Base-by-base conservation (phyloP, 2,113 vertebrate species). In the Crotalus horridus region DNA sequence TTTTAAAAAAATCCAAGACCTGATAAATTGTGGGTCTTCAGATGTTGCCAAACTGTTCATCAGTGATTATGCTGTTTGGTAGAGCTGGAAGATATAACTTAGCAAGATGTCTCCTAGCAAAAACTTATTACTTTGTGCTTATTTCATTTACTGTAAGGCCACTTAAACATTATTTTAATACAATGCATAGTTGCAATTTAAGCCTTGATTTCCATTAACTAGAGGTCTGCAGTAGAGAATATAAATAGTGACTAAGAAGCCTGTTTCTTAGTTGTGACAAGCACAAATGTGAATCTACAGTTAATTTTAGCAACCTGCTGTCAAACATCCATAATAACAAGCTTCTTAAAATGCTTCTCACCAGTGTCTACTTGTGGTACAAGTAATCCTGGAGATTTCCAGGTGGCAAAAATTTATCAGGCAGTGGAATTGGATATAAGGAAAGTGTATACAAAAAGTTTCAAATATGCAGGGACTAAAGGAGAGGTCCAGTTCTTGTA, bases 371-470 rank as follows among this genome's bases (percentile, higher is more conserved):
- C 61, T n/a, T 51, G 59, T 33, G 54, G 89, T 43, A 91, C 90
- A 61, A 17, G n/a, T 86, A 93, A 90, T 87, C 81, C 87, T 26
- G 8, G 89, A 85, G 43, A 58, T 89, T 91, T 93, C 64, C 61
- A 88, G 21, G 48, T 87, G 51, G 12, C 86, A 81, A 46, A 46
- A n/a, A 12, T 29, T 29, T 89, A 59, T n/a, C 69, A 55, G 29
- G 26, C 55, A n/a, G 10, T 86, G 56, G 20, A 74, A 89, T 13
- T 56, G 81, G 39, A 58, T 91, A 29, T 86, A 61, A 12, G 20
- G 21, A 87, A 90, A 46, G 13, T 61, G 55, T 43, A 46, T 26
- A 20, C 10, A 21, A 69, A 89, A n/a, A 23, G 5, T 93, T 51
- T 90, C 58, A 93, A 26, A n/a, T 51, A 81, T 21, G 17, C 74